Conservation (phyloP, 2,888 invertebrate genomes). For the Argyra leucocephala region DNA sequence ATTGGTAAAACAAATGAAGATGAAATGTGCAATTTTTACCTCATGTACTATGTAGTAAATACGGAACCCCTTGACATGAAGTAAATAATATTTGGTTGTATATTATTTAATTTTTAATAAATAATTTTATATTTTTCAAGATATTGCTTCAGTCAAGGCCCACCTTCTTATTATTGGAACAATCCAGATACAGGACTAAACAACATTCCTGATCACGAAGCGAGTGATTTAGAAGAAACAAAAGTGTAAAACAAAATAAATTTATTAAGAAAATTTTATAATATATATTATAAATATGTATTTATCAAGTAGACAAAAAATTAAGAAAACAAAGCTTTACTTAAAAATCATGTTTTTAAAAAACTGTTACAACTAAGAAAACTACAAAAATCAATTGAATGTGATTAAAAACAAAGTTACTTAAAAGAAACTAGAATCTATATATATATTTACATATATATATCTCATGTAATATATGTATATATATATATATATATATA, state of each 20-base stretch:
- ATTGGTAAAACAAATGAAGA: constrained; percentile 81
- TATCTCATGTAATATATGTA: background rate
- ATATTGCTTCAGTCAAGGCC: constrained; percentile 75
- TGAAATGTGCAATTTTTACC: constrained; percentile 93
- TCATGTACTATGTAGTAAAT: constrained; percentile 84
- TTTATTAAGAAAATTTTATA: too few species aligned
- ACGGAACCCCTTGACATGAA: constrained; percentile 60
- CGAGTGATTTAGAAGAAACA: constrained; percentile 43
- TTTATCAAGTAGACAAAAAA: background rate
- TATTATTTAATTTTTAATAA: background rate
- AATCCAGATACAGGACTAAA: constrained; percentile 53
- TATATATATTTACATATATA: background rate
- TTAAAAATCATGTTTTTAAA: background rate
- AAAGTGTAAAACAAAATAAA: constrained; percentile 13
- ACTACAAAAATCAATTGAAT: constrained; percentile 11
- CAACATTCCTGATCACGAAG: constrained; percentile 67
- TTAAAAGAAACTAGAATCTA: background rate
- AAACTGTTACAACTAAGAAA: background rate
- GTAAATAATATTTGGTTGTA: background rate
- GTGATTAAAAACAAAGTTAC: background rate
- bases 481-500: background rate
- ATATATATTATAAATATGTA: too few species aligned
- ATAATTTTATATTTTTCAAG: constrained; percentile 31
- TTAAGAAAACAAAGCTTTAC: too few species aligned
- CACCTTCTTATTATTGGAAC: constrained; percentile 77